phyloP scores from a whole-genome alignment of 2,888 invertebrate species.

The Agriotes lineatus region DNA sequence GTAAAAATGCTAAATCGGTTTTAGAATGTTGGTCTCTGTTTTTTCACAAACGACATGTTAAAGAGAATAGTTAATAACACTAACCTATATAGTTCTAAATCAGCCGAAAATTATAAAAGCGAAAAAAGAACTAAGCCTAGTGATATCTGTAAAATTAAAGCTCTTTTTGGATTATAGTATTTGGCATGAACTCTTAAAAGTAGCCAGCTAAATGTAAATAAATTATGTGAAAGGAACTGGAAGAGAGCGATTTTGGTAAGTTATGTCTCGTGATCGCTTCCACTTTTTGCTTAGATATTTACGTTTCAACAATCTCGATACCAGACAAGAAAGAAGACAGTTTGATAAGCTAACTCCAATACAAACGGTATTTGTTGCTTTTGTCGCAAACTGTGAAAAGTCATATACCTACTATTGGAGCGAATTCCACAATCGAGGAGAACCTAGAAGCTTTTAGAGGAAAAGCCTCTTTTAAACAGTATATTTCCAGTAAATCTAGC shows the following conservation, averaged over 20 bases:
- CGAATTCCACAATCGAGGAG: background rate
- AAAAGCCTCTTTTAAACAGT: background rate
- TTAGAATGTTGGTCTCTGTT: constrained; percentile 3
- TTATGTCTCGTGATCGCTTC: constrained; percentile 3
- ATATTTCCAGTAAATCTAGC: background rate
- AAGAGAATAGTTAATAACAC: background rate
- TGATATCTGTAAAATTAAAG: background rate
- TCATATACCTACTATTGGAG: background rate
- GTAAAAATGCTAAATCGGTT: background rate
- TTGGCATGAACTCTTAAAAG: constrained; percentile 4
- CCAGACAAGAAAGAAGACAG: background rate
- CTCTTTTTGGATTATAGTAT: background rate
- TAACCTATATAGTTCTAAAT: background rate
- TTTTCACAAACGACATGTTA: background rate
- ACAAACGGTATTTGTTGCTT: background rate
- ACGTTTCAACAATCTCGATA: constrained; percentile 1
- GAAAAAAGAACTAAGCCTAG: background rate
- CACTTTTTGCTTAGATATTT: constrained; percentile 4
- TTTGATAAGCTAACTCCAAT: constrained; percentile 3
- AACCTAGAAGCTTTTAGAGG: background rate
- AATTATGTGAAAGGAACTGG: constrained; percentile 2
- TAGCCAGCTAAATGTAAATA: background rate
- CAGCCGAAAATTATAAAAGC: background rate
- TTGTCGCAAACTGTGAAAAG: constrained; percentile 3
- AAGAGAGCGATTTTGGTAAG: constrained; percentile 5